Evolutionary conservation across 2,113 vertebrate species (phyloP).

Genomic region (Monarcha castaneiventris): DNA sequence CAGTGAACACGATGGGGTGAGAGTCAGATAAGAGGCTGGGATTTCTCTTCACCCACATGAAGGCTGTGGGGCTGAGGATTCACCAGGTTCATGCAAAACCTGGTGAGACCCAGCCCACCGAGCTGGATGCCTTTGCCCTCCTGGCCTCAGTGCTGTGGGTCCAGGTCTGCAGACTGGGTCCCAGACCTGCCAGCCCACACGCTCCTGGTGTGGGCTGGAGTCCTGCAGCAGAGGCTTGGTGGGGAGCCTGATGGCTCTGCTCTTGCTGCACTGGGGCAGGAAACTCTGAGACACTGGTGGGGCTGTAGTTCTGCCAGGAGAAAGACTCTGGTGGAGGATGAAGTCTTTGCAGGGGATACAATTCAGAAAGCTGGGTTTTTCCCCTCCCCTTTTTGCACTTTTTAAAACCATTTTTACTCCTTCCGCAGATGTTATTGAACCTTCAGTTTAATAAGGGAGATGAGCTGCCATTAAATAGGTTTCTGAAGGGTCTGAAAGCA

Average conservation of each 20-base stretch:
- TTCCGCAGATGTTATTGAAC: not conserved
- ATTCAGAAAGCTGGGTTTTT: not conserved
- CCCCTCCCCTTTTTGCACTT: not conserved
- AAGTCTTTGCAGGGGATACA: not conserved
- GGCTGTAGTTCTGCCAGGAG: not conserved
- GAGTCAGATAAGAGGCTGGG: not conserved
- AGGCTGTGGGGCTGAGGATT: not conserved
- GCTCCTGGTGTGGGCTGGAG: not conserved
- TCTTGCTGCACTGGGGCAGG: not conserved
- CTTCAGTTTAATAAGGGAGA: not conserved
- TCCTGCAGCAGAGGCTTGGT: not conserved
- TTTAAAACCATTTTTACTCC: not conserved
- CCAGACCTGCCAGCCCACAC: not conserved
- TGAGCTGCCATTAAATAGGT: not conserved
- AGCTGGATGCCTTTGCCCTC: not conserved
- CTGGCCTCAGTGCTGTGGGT: fast-evolving
- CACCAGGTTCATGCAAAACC: not conserved
- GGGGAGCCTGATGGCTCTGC: not conserved
- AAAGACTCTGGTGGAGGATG: not conserved
- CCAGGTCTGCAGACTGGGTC: not conserved
- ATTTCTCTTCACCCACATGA: not conserved
- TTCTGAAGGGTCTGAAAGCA: not conserved
- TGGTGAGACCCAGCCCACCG: not conserved
- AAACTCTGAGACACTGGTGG: not conserved
- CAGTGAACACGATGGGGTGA: not conserved